phyloP scores from a whole-genome alignment of 2,888 invertebrate species.

The Agonopterix alstromeriana region DNA sequence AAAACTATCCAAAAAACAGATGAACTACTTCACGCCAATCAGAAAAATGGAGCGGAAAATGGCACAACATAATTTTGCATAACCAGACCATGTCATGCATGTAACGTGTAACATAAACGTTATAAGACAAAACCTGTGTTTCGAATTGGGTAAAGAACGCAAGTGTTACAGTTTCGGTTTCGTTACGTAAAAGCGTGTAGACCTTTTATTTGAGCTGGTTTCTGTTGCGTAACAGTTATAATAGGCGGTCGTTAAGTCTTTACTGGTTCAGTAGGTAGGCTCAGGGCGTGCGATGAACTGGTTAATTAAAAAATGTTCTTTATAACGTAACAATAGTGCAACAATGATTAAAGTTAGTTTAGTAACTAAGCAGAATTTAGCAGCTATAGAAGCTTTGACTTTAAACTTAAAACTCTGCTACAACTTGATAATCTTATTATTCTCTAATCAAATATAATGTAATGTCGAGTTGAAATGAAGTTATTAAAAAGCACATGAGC shows the following conservation, averaged over 20 bases:
- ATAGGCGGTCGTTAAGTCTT: background rate
- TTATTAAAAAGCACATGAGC: no score
- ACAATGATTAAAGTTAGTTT: no score
- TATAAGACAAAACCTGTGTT: background rate
- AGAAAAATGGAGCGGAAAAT: slow-evolving; percentile 13
- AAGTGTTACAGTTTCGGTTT: slow-evolving; percentile 5
- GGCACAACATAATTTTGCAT: slow-evolving; percentile 9
- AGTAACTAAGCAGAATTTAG: no score
- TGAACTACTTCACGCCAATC: background rate
- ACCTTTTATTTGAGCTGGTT: slow-evolving; percentile 2
- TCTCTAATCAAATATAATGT: no score
- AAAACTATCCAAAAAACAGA: background rate
- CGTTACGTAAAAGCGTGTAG: slow-evolving; percentile 1
- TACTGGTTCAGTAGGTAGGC: no score
- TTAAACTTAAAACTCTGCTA: no score
- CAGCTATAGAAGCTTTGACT: no score
- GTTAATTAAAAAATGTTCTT: background rate
- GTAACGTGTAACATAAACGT: background rate
- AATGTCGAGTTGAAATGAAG: no score
- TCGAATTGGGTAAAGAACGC: background rate
- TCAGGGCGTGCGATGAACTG: no score
- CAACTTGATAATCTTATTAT: no score
- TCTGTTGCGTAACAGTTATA: background rate
- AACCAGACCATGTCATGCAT: slow-evolving; percentile 4
- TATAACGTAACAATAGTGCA: no score